Evolutionary conservation across 1,140 invertebrate species (phyloP).

Genomic region (Eueides isabella): DNA sequence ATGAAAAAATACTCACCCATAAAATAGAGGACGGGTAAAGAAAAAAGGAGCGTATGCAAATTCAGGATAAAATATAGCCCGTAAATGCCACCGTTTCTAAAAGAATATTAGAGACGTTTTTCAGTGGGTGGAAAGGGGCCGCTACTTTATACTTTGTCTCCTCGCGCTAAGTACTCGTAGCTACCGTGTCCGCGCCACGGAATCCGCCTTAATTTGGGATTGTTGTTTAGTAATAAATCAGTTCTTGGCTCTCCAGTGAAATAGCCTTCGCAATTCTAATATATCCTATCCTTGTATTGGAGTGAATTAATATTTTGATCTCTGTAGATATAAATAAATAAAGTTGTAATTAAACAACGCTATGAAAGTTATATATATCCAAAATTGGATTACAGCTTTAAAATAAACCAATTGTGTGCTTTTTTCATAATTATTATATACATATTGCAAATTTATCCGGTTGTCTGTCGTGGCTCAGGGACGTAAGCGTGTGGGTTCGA

Average conservation of each 20-base stretch:
- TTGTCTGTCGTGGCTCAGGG: too few relatives aligned
- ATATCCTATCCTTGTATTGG: neutral
- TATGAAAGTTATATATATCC: too few relatives aligned
- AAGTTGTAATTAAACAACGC: too few relatives aligned
- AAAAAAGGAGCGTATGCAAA: slow-evolving; percentile 83
- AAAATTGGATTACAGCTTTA: too few relatives aligned
- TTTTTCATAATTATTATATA: too few relatives aligned
- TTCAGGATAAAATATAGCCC: slow-evolving; percentile 84
- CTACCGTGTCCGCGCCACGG: slow-evolving; percentile 68
- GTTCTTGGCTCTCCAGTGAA: slow-evolving; percentile 21
- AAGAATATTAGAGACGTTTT: slow-evolving; percentile 84
- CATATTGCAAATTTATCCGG: too few relatives aligned
- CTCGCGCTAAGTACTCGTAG: slow-evolving; percentile 75
- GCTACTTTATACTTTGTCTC: slow-evolving; percentile 80
- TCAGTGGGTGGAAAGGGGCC: slow-evolving; percentile 80
- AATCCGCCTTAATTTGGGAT: slow-evolving; percentile 76
- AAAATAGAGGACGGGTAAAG: slow-evolving; percentile 80
- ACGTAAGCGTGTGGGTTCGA: too few relatives aligned
- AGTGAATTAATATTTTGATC: neutral
- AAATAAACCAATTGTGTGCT: too few relatives aligned
- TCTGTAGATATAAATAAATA: too few relatives aligned
- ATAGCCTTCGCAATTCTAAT: neutral
- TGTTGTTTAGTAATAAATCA: slow-evolving; percentile 75
- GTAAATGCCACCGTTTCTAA: slow-evolving; percentile 84
- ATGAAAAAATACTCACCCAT: slow-evolving; percentile 82